phyloP scores from a whole-genome alignment of 2,113 vertebrate genomes.

The Thryonomys swinderianus region DNA sequence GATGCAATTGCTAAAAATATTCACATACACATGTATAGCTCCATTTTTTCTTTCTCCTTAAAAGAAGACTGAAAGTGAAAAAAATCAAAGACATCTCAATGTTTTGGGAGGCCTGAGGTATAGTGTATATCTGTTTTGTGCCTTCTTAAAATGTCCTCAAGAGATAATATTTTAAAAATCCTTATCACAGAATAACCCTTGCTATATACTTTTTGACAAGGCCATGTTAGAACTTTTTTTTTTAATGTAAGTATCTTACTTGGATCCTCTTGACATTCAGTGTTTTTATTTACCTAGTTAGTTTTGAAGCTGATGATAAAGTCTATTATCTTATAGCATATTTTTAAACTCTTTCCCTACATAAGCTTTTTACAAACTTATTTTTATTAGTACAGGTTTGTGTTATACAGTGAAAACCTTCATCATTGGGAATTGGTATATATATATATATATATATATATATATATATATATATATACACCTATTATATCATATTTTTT shows the following conservation, averaged over 20 bases:
- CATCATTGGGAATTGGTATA: neutral
- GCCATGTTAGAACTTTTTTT: neutral
- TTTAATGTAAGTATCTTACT: constrained; percentile 28
- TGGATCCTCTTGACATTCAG: neutral
- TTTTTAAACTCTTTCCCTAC: neutral
- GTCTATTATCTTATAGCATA: neutral
- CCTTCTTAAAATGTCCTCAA: neutral
- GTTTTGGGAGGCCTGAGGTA: neutral
- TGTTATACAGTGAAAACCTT: neutral
- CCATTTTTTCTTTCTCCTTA: neutral
- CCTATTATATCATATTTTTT: no score
- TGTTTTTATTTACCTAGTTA: neutral
- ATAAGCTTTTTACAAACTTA: neutral
- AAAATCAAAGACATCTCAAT: neutral
- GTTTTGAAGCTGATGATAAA: constrained; percentile 9
- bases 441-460: no score
- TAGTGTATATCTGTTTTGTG: neutral
- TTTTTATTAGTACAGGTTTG: neutral
- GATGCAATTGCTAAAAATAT: neutral
- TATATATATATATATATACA: no score
- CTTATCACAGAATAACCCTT: constrained; percentile 7
- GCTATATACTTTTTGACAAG: neutral
- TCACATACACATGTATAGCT: no score
- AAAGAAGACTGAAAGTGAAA: neutral
- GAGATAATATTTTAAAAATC: neutral